Evolutionary conservation across 2,888 invertebrate species (phyloP), one percentile per base, ranked within the genome.

Genomic region (Biston stratarius): DNA sequence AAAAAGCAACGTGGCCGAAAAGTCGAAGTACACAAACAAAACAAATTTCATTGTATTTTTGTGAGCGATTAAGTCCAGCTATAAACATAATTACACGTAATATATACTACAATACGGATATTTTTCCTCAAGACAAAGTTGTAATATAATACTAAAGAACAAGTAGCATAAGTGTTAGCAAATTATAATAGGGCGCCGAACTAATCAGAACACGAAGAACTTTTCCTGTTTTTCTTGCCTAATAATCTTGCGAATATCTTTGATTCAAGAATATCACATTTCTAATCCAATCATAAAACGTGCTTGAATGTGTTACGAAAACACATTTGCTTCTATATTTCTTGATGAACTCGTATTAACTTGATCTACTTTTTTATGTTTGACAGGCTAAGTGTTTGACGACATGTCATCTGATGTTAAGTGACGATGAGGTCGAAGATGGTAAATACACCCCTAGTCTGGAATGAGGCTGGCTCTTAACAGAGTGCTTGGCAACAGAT

Each of bases 141-240:
- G 10, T 24, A 24, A 24, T 24, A 24, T 40, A 38, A 38, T 24
- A n/a, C 10, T 15, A 24, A 49, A 44, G 15, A 60, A 38, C 38
- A 51, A 53, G 24, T 24, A 24, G 3, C 36, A 38, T 7, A 40
- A 40, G 40, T 42, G 40, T 11, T 7, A 60, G 15, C 53, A 67
- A 63, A 69, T 58, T 64, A 48, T 61, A 48, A 65, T 61, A 63
- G 64, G 65, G 49, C 33, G 11, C 60, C 10, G 12, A 71, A 69
- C 63, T 69, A 73, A 73, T 73, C 62, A 58, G 15, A 71, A 52
- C 62, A 51, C 33, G 58, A 34, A 61, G 3, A 49, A 69, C 52
- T 69, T 70, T 69, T 62, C 63, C 61, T 57, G 62, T 62, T 61
- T 60, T 55, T n/a, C 57, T 55, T 69, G 64, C 67, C 48, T n/a